A percentile compares a stretch with the other conserved stretches of the same genome.
phyloP scores from a whole-genome alignment of 2,797 vertebrate genomes.

The Smutsia temminckii region DNA sequence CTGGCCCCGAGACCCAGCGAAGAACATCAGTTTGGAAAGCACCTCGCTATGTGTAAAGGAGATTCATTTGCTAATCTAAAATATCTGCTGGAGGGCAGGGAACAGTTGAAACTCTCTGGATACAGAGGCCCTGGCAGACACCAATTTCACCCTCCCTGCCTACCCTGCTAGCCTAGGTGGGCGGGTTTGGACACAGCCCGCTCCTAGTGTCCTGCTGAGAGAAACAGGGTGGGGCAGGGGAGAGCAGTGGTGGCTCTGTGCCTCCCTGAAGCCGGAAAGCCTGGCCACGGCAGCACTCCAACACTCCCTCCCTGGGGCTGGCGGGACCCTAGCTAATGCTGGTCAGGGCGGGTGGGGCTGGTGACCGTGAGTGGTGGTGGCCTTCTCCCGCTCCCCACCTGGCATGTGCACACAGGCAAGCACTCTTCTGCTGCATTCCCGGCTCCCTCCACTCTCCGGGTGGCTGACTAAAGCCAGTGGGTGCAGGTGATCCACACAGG shows the following conservation, averaged over 20 bases:
- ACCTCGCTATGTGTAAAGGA: neutral
- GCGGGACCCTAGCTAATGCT: neutral
- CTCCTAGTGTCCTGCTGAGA: neutral
- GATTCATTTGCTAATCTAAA: neutral
- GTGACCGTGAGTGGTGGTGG: neutral
- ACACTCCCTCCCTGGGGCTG: no score
- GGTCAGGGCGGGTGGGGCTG: neutral
- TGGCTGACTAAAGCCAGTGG: neutral
- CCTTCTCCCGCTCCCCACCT: neutral
- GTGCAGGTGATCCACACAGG: neutral
- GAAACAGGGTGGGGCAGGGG: neutral
- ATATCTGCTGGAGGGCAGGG: neutral
- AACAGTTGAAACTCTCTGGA: neutral
- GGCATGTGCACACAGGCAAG: neutral
- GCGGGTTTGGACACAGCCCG: neutral
- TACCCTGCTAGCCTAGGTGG: neutral
- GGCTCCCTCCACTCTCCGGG: neutral
- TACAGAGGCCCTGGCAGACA: neutral
- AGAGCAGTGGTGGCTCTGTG: neutral
- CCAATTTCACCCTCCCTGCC: neutral
- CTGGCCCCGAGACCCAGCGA: neutral
- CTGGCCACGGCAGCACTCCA: no score
- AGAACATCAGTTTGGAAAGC: neutral
- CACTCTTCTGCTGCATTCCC: neutral
- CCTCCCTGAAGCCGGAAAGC: neutral